Evolutionary conservation across 2,797 vertebrate genomes (phyloP), one percentile per base, ranked within the genome.

Genomic region (Sorex maritimensis): DNA sequence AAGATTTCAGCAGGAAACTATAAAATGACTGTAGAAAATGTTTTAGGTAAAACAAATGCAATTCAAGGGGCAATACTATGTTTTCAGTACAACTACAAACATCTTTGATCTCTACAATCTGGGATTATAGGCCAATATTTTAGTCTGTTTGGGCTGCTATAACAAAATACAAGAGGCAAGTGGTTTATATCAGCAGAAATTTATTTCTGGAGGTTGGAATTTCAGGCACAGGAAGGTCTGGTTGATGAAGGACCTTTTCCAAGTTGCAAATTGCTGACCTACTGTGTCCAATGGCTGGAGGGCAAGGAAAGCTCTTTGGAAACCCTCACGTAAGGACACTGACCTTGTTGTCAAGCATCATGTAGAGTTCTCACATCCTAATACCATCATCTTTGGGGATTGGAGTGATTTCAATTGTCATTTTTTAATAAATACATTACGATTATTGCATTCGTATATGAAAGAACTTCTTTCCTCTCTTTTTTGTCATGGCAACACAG

Each of bases 1-100:
- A 3, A 77, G 17, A 9, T 72, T 79, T 83, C 28, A 89, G 1
- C 0, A 90, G 28, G 19, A 61, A 61, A 23, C 17, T 61, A 61
- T 21, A 61, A 8, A 88, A 65, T 81, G 82, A 86, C 2, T 14
- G 24, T 44, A 71, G 34, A n/a, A 61, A 86, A 85, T 1, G 73
- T 14, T 68, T 86, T 78, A 77, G 85, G 44, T 41, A 90, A 94
- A 91, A 1, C 6, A 74, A 44, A 61, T 61, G 74, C 19, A 79
- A 14, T 68, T 5, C 0, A 28, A 67, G 26, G 26, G 3, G 61
- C 46, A 5, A 13, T 30, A 63, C 41, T 61, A 0, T 58, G 58
- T 65, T 15, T 83, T 73, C 9, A 30, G 2, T n/a, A 7, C 5
- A 65, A 55, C 0, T 15, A 30, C 3, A 13, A 28, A 69, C n/a